A percentile compares a stretch with the other conserved stretches of the same genome.
Evolutionary conservation across 2,113 vertebrate genomes (phyloP).

Genomic region (Kryptolebias marmoratus): DNA sequence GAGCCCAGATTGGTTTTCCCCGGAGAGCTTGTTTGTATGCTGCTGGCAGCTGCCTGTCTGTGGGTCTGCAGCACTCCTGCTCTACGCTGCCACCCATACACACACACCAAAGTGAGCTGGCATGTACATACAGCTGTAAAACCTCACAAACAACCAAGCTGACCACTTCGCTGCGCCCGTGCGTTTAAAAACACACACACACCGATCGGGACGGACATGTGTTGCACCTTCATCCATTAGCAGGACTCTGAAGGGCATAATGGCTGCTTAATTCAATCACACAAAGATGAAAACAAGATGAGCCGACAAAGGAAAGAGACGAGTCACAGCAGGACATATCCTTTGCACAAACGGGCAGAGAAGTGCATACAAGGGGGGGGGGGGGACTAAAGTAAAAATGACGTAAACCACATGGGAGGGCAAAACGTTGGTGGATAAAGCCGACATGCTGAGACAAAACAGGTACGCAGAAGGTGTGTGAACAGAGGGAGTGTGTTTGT

Average conservation of each 20-base stretch:
- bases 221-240: conserved; percentile 22
- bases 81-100: conserved; percentile 10
- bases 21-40: conserved; percentile 65
- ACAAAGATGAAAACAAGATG: not conserved
- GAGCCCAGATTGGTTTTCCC: conserved; percentile 60
- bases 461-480: conserved; percentile 16
- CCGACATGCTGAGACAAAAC: conserved; percentile 10
- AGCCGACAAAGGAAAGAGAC: not conserved
- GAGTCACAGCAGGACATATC: not conserved
- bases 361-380: not conserved
- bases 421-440: conserved; percentile 5
- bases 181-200: conserved; percentile 1
- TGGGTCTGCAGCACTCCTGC: conserved; percentile 8
- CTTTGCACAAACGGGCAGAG: not conserved
- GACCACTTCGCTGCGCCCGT: conserved; percentile 26
- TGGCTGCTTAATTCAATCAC: conserved; percentile 1
- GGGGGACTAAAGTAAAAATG: not conserved
- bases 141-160: conserved; percentile 26
- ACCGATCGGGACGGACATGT: not conserved
- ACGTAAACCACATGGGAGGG: conserved; percentile 10
- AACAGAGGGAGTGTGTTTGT: conserved; percentile 35
- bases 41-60: conserved; percentile 56
- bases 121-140: conserved; percentile 31
- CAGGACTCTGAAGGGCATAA: not conserved
- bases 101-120: not conserved